A percentile compares a stretch with the other conserved stretches of the same genome.
phyloP scores from a whole-genome alignment of 2,888 invertebrate species.

The Serripes groenlandicus region DNA sequence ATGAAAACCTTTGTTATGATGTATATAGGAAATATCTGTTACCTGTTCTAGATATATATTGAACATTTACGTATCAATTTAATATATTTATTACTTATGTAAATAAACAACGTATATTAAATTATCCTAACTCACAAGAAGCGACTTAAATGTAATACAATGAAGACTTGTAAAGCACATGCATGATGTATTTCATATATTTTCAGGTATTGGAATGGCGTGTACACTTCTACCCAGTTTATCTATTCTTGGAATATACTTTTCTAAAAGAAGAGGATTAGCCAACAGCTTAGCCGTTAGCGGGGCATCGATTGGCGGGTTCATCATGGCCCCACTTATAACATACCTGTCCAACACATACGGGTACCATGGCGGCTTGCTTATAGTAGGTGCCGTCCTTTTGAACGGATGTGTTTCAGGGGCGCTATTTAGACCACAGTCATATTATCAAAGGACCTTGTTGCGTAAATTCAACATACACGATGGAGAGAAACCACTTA shows the following conservation, averaged over 20 bases:
- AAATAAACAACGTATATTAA: no score
- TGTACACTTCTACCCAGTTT: constrained; percentile 46
- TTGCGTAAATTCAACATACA: no score
- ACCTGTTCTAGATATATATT: no score
- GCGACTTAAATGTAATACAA: no score
- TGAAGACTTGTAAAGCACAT: no score
- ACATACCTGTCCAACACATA: constrained; percentile 50
- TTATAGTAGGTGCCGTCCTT: constrained; percentile 54
- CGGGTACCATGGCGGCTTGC: constrained; percentile 57
- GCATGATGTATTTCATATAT: no score
- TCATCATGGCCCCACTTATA: constrained; percentile 51
- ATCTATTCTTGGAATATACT: constrained; percentile 58
- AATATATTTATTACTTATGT: no score
- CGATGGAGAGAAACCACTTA: no score
- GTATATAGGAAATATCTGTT: no score
- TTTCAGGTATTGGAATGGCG: constrained; percentile 52
- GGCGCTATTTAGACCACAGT: constrained; percentile 50
- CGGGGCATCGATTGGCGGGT: constrained; percentile 61
- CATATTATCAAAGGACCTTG: constrained; percentile 35
- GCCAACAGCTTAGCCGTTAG: constrained; percentile 58
- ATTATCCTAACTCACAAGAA: no score
- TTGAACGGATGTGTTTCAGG: constrained; percentile 57
- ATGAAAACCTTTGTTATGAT: no score
- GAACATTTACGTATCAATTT: no score
- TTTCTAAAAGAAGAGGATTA: constrained; percentile 57